A percentile compares a stretch with the other conserved stretches of the same genome.
phyloP scores from a whole-genome alignment of 2,797 vertebrate species.

The Notamacropus eugenii region DNA sequence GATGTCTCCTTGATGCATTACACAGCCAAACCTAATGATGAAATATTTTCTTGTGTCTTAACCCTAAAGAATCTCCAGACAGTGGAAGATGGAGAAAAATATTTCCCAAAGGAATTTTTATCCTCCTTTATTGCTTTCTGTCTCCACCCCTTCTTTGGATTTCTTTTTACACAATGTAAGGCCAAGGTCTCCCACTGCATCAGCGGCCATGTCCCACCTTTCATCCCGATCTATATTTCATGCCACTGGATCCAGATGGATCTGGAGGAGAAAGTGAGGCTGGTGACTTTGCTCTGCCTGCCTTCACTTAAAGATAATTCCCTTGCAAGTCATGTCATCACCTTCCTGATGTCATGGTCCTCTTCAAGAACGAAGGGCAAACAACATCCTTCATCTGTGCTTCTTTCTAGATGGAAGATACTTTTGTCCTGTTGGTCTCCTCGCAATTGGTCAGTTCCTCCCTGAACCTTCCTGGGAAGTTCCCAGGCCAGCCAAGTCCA shows the following conservation, averaged over 20 bases:
- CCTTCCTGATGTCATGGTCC: too few species aligned
- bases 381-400: neutral
- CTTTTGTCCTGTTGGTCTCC: too few species aligned
- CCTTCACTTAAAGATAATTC: too few species aligned
- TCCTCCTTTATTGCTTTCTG: neutral
- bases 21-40: neutral
- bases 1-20: neutral
- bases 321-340: too few species aligned
- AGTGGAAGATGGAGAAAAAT: neutral
- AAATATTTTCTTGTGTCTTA: neutral
- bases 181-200: too few species aligned
- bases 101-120: neutral
- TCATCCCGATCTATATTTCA: too few species aligned
- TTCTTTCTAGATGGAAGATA: neutral
- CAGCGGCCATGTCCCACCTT: too few species aligned
- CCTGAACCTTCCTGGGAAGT: neutral
- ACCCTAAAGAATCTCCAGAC: neutral
- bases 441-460: neutral
- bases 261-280: too few species aligned
- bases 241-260: too few species aligned
- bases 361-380: too few species aligned
- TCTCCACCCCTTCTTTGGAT: neutral
- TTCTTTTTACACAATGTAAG: neutral
- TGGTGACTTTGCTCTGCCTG: too few species aligned
- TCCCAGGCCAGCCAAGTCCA: neutral